Conservation (phyloP, 2,113 vertebrate genomes). For the Crotalus viridis region DNA sequence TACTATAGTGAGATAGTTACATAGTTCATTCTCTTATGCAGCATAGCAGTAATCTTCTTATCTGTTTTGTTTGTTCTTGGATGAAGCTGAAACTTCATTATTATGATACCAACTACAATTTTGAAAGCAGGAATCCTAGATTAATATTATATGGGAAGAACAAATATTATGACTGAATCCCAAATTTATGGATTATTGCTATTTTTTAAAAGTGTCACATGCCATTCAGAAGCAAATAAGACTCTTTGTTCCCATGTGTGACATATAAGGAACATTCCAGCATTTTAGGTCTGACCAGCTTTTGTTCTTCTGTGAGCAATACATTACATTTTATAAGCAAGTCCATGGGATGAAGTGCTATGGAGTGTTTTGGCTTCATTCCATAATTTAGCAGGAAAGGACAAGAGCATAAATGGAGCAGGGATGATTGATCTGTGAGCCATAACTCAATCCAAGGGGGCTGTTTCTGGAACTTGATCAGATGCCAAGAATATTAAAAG, state of each 20-base stretch:
- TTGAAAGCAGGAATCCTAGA: not conserved
- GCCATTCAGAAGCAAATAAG: conserved; percentile 1
- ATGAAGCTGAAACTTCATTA: not conserved
- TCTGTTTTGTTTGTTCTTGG: not conserved
- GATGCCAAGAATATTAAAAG: not conserved
- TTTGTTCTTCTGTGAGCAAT: not conserved
- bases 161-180: not conserved
- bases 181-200: not conserved
- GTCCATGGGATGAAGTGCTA: not conserved
- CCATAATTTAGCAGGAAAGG: not conserved
- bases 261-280: not conserved
- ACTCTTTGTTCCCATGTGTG: not conserved
- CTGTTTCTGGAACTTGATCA: conserved; percentile 27
- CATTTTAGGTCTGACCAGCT: not conserved
- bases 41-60: not conserved
- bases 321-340: not conserved
- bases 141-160: not conserved
- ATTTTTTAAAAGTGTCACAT: not conserved
- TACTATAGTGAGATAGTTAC: not conserved
- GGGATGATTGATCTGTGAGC: not conserved
- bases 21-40: not conserved
- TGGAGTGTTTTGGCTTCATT: not conserved
- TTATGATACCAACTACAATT: not conserved
- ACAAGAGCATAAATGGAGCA: conserved; percentile 24
- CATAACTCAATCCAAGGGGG: not conserved